Evolutionary conservation across 2,888 invertebrate species (phyloP).

Genomic region (Macrophya annulata): DNA sequence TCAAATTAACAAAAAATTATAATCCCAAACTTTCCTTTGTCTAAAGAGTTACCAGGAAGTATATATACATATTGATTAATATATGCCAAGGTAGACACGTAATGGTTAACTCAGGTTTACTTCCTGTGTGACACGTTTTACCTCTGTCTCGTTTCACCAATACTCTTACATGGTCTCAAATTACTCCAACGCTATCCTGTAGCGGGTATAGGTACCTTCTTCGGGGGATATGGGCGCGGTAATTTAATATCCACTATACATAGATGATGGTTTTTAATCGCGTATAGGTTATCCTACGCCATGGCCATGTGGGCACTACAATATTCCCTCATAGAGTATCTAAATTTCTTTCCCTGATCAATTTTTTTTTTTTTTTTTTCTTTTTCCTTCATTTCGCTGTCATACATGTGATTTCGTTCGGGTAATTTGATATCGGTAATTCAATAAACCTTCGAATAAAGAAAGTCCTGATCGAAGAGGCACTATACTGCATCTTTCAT

Average conservation of each 20-base stretch:
- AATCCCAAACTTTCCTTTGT: not conserved
- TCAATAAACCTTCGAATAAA: constrained; percentile 2
- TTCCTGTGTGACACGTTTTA: constrained; percentile 43
- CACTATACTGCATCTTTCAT: not conserved
- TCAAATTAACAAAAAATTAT: no score
- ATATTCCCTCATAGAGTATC: constrained; percentile 29
- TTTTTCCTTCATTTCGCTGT: constrained; percentile 4
- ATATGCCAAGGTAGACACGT: constrained; percentile 10
- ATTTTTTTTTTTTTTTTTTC: not conserved
- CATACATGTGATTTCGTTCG: not conserved
- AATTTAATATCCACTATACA: constrained; percentile 31
- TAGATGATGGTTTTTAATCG: constrained; percentile 16
- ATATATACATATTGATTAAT: not conserved
- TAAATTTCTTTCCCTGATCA: not conserved
- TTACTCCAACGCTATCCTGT: not conserved
- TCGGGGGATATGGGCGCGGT: constrained; percentile 9
- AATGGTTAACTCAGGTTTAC: constrained; percentile 42
- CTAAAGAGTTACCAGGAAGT: not conserved
- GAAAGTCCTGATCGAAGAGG: not conserved
- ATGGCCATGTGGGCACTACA: constrained; percentile 22
- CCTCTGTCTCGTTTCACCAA: constrained; percentile 37
- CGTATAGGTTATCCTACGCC: not conserved
- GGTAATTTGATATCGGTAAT: not conserved
- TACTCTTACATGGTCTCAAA: not conserved
- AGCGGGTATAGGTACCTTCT: not conserved